These are phyloP conservation scores for Anas platyrhynchos DNA, from an alignment of 2,113 vertebrate species.

Conservation along the genomic window DNA sequence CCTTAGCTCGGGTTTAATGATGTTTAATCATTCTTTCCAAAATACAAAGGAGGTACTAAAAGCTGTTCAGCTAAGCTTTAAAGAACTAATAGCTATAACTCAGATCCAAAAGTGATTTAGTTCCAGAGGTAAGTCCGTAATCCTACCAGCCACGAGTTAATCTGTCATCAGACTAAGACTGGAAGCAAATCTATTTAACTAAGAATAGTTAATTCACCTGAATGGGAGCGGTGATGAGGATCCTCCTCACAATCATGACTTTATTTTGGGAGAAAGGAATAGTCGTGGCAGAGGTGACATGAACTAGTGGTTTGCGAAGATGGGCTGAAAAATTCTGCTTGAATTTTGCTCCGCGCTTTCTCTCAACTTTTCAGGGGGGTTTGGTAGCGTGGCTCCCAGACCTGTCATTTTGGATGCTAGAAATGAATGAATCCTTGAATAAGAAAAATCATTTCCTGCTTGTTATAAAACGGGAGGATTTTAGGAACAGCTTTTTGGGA, in stretches of 20 bases:
- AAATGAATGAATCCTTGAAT: conserved; percentile 21
- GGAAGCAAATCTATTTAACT: conserved; percentile 57
- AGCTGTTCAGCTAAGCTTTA: conserved; percentile 51
- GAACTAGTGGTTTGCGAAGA: neutral
- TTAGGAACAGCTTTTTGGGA: neutral
- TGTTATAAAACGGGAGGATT: neutral
- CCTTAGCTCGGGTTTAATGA: conserved; percentile 41
- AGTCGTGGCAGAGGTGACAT: neutral
- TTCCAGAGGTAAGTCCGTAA: conserved; percentile 56
- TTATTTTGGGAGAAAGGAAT: neutral
- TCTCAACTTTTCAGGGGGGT: neutral
- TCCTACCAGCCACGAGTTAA: conserved; percentile 51
- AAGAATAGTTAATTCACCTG: conserved; percentile 64
- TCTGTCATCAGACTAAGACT: conserved; percentile 55
- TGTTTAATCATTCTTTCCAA: conserved; percentile 58
- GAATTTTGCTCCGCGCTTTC: neutral
- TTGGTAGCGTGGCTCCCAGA: neutral
- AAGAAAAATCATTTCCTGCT: neutral
- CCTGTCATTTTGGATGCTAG: neutral
- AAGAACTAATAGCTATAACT: conserved; percentile 50
- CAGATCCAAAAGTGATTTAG: conserved; percentile 52
- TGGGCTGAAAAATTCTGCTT: neutral
- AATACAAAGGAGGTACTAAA: conserved; percentile 60
- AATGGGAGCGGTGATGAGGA: neutral
- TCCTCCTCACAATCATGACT: neutral